A percentile compares a stretch with the other conserved stretches of the same genome.
Conservation (phyloP, 2,113 vertebrate species). For the Trinectes maculatus region DNA sequence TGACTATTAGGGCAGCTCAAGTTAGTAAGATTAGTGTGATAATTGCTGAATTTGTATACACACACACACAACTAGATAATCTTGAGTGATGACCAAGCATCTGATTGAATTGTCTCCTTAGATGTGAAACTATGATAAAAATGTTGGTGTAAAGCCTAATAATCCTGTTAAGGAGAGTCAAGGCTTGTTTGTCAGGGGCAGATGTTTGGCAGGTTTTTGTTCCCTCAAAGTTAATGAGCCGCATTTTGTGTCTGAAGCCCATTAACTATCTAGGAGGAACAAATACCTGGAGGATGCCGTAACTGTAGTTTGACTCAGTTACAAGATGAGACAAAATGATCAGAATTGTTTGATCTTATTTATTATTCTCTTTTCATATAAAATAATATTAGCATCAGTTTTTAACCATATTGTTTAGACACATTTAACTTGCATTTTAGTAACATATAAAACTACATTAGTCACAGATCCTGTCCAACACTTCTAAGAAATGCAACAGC, state of each 20-base stretch:
- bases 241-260: constrained; percentile 47
- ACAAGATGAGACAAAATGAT: not conserved
- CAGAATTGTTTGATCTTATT: no score
- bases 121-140: constrained; percentile 47
- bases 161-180: constrained; percentile 47
- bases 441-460: no score
- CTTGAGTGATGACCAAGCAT: constrained; percentile 20
- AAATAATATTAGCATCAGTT: no score
- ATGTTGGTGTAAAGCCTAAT: constrained; percentile 26
- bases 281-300: constrained; percentile 55
- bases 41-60: not conserved
- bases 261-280: constrained; percentile 50
- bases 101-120: constrained; percentile 15
- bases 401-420: no score
- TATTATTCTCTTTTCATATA: no score
- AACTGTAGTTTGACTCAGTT: constrained; percentile 20
- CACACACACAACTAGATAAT: not conserved
- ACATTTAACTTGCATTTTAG: no score
- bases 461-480: not conserved
- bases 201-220: constrained; percentile 50
- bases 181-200: constrained; percentile 54
- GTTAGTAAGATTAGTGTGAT: not conserved
- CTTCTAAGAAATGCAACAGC: not conserved
- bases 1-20: not conserved
- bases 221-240: constrained; percentile 58